Conservation (phyloP, 2,888 invertebrate genomes). For the Caradrina clavipalpis region DNA sequence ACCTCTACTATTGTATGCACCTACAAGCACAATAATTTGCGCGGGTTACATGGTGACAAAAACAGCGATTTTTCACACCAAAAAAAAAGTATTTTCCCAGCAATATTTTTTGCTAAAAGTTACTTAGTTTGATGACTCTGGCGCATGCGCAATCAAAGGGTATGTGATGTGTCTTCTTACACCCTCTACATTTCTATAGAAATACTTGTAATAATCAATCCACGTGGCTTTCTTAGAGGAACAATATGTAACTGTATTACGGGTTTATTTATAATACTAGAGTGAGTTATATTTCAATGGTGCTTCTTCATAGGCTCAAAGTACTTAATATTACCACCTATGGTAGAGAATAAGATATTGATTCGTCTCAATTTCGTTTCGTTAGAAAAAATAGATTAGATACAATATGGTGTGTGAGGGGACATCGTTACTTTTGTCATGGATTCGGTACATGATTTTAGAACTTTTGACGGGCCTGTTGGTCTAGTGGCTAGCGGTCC, state of each 20-base stretch:
- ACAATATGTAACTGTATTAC: conserved; percentile 47
- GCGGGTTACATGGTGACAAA: too few relatives aligned
- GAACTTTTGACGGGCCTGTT: too few relatives aligned
- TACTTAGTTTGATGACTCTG: too few relatives aligned
- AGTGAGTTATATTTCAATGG: conserved; percentile 71
- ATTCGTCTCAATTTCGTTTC: conserved; percentile 35
- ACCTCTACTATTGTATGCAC: too few relatives aligned
- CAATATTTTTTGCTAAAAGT: too few relatives aligned
- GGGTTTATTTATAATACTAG: conserved; percentile 61
- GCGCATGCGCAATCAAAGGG: background rate
- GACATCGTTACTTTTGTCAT: too few relatives aligned
- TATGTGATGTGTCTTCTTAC: too few relatives aligned
- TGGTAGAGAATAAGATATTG: conserved; percentile 55
- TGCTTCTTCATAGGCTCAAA: conserved; percentile 76
- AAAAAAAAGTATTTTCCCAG: too few relatives aligned
- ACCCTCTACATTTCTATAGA: background rate
- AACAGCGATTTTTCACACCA: too few relatives aligned
- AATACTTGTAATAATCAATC: conserved; percentile 21
- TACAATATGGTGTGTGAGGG: background rate
- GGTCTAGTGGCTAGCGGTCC: too few relatives aligned
- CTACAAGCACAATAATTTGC: too few relatives aligned
- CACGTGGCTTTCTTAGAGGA: conserved; percentile 33
- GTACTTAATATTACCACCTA: conserved; percentile 69
- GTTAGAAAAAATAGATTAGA: conserved; percentile 15
- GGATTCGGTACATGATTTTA: too few relatives aligned